Base-by-base conservation (phyloP, 2,113 vertebrate genomes). In the Dromas ardeola region DNA sequence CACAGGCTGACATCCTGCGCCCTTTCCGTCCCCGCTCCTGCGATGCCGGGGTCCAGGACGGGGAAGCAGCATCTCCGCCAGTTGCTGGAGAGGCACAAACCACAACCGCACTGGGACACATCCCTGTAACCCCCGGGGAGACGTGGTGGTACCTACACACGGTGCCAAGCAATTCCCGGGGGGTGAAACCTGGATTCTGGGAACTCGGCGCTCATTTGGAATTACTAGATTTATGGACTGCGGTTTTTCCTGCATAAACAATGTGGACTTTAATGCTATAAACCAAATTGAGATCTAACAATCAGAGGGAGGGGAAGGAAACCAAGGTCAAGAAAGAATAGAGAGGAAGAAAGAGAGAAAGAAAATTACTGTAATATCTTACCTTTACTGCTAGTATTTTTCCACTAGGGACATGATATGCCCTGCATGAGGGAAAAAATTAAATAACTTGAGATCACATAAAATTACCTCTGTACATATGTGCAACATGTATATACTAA, bases 371-470 rank as follows among this genome's bases (percentile, higher is more conserved):
- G 52, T n/a, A 81, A 97, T 79, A 62, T 92, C 98, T 97, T 98
- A 99, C 99, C 99, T 99, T 99, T 78, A 99, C 99, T 83, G 99
- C 99, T 94, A 99, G 96, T 79, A 99, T 99, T 95, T 99, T 99
- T 66, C 99, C 99, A 95, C 99, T 99, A 6, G 99, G 98, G 94
- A 99, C 96, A 81, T 99, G 99, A 95, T 98, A 98, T 2, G 99
- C 99, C 98, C 99, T 99, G 97, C 18, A 61, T 62, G 88, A 95
- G 93, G 77, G 90, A 66, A 88, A 86, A 95, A 78, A 91, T 88
- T 34, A 47, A 92, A 65, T 40, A 66, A 92, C 32, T 78, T 95
- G 25, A 86, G 82, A 79, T 50, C 5, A 50, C 13, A 38, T 27
- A 40, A 63, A 94, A 93, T 67, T 77, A 77, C 49, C 34, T 52